Evolutionary conservation across 2,113 vertebrate species (phyloP), one percentile per base, ranked within the genome.

Genomic region (Trachemys scripta): DNA sequence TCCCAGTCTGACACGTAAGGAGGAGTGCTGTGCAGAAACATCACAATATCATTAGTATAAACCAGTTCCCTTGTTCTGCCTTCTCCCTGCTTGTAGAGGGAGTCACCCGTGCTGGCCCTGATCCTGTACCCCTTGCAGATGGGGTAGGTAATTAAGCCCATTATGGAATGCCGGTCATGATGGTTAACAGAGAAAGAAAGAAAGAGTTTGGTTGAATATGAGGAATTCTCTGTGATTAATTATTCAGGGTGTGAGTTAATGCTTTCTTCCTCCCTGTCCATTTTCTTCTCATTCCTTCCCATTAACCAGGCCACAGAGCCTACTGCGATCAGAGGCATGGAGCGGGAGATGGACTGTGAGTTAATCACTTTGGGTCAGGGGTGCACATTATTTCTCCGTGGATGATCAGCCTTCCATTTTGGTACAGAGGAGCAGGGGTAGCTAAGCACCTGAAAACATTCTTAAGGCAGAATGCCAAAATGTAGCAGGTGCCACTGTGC

Each of bases 311-410:
- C 42, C 38, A 13, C n/a, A 53, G 75, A 50, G 49, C 4, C 3
- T 47, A 3, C 13, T 0, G 0, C 13, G 17, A 42, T 35, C 72
- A 20, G 25, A 6, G 0, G 29, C 2, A 47, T 5, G 4, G 69
- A 5, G 12, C 6, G 19, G n/a, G 53, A 47, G 45, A 54, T 82
- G n/a, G 31, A 4, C n/a, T 59, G 47, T 56, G 25, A 88, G 10
- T 0, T 86, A 1, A 0, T 85, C 3, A 24, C 24, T 6, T 42
- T 22, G 72, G 16, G 2, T 35, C 42, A 2, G 35, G 8, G 35
- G 35, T 75, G 5, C 24, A 45, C 1, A 27, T 3, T 84, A 4
- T 76, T 84, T 84, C 53, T 89, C 83, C 27, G n/a, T 13, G 11
- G 38, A 45, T n/a, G 7, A n/a, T 16, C 59, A 31, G 59, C 31